Conservation (phyloP, 2,113 vertebrate genomes). For the Ailuropoda melanoleuca region DNA sequence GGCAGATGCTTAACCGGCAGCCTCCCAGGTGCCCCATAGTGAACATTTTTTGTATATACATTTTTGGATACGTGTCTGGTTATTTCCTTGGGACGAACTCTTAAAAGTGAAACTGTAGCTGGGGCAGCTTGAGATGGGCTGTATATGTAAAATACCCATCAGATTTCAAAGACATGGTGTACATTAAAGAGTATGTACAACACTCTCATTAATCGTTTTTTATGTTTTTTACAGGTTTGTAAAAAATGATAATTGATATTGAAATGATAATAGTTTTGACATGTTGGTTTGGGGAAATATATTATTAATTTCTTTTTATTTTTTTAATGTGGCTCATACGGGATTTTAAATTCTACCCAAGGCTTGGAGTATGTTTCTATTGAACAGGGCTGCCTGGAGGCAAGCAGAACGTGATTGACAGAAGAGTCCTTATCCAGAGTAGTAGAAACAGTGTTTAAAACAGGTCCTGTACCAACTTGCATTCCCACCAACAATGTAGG, state of each 20-base stretch:
- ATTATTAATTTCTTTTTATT: neutral
- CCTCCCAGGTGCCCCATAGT: too few relatives aligned
- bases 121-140: neutral
- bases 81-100: neutral
- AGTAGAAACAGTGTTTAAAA: neutral
- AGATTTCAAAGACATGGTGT: neutral
- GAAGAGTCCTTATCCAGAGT: neutral
- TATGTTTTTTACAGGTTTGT: neutral
- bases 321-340: neutral
- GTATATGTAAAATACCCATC: neutral
- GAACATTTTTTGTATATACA: neutral
- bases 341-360: neutral
- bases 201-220: neutral
- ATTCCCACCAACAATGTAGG: too few relatives aligned
- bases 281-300: neutral
- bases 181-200: neutral
- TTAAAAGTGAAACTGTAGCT: neutral
- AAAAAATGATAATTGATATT: too few relatives aligned
- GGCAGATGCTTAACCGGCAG: too few relatives aligned
- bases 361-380: neutral
- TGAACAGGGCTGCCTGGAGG: neutral
- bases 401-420: neutral
- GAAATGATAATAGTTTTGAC: neutral
- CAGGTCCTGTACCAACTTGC: too few relatives aligned
- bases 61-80: neutral